Conservation (phyloP, 2,797 vertebrate genomes). For the Cyclura pinguis region DNA sequence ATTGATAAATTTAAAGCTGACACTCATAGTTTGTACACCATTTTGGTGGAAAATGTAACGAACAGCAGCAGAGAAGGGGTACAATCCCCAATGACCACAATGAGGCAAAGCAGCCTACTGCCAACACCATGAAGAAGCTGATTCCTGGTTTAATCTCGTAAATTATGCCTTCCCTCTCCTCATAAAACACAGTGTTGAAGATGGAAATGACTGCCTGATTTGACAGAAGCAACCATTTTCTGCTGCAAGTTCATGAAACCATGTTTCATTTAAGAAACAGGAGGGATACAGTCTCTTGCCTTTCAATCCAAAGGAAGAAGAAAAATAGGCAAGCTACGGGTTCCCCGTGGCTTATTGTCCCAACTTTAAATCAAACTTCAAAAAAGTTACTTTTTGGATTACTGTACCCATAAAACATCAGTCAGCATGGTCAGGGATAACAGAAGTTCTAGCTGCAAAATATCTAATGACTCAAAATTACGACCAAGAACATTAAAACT, state of each 20-base stretch:
- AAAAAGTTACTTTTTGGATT: too few relatives aligned
- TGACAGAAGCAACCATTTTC: background rate
- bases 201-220: background rate
- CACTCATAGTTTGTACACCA: background rate
- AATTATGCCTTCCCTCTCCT: background rate
- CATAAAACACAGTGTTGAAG: background rate
- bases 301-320: too few relatives aligned
- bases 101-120: too few relatives aligned
- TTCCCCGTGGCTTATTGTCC: background rate
- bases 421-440: too few relatives aligned
- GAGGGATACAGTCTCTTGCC: background rate
- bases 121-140: background rate
- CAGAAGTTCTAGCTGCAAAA: too few relatives aligned
- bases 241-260: background rate
- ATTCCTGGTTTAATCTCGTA: background rate
- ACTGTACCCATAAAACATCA: too few relatives aligned
- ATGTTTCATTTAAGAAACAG: background rate
- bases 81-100: background rate
- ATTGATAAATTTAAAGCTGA: conserved; percentile 21
- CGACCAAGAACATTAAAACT: background rate
- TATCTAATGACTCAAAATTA: background rate
- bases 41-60: background rate
- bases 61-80: background rate
- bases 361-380: background rate
- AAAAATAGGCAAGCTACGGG: background rate